These are phyloP conservation scores for Aporophyla lueneburgensis DNA, from an alignment of 2,888 invertebrate species.

Conservation along the genomic window DNA sequence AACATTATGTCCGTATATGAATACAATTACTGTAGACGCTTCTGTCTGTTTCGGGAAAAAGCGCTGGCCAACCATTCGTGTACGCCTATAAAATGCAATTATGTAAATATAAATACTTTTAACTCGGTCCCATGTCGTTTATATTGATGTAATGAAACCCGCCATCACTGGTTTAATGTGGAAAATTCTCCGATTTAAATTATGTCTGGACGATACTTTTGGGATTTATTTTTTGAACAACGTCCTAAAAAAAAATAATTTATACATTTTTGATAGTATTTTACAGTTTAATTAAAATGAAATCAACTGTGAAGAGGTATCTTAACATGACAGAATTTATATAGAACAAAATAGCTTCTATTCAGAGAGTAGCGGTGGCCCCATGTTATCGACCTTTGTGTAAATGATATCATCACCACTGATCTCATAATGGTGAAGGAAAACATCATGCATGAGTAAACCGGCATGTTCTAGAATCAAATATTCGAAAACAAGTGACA, in stretches of 20 bases:
- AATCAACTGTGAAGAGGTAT: background rate
- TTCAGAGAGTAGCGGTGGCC: too few species aligned
- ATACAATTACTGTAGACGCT: slow-evolving; percentile 38
- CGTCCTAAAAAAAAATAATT: background rate
- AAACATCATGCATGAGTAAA: too few species aligned
- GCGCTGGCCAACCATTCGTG: slow-evolving; percentile 33
- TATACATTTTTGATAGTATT: background rate
- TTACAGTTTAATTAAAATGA: background rate
- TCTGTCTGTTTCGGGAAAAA: slow-evolving; percentile 36
- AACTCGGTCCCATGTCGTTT: slow-evolving; percentile 56
- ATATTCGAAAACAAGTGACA: too few species aligned
- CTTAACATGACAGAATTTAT: background rate
- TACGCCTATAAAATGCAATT: slow-evolving; percentile 63
- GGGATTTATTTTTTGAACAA: background rate
- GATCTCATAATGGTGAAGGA: too few species aligned
- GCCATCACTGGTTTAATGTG: slow-evolving; percentile 50
- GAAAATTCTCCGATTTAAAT: slow-evolving; percentile 44
- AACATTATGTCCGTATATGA: slow-evolving; percentile 31
- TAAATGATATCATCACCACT: too few species aligned
- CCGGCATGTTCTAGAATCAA: too few species aligned
- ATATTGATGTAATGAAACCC: slow-evolving; percentile 63
- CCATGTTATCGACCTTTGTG: too few species aligned
- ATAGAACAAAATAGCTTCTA: too few species aligned
- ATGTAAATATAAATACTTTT: slow-evolving; percentile 66
- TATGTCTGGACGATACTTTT: background rate